Conservation (phyloP, 1,140 invertebrate genomes). For the Pogonognathellus flavescens region DNA sequence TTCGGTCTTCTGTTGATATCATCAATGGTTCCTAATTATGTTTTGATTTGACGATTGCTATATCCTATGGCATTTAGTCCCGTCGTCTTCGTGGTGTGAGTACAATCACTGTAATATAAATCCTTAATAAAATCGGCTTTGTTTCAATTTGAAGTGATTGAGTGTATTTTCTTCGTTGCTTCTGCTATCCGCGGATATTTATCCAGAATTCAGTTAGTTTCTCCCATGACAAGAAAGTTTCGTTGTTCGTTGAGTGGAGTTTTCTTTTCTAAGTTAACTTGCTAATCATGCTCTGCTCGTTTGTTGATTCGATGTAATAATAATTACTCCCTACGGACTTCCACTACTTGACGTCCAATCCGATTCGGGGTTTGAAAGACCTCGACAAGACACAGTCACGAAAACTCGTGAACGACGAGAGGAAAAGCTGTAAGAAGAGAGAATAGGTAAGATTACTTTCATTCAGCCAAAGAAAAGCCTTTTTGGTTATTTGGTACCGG, state of each 20-base stretch:
- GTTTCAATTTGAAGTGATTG: too few relatives aligned
- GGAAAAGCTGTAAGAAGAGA: background rate
- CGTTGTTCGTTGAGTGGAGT: background rate
- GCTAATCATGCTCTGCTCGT: slow-evolving; percentile 8
- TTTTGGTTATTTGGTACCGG: background rate
- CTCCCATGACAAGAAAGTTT: slow-evolving; percentile 14
- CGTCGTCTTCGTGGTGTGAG: too few relatives aligned
- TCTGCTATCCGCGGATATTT: too few relatives aligned
- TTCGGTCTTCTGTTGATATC: too few relatives aligned
- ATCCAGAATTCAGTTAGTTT: background rate
- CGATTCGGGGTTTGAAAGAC: background rate
- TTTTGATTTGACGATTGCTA: too few relatives aligned
- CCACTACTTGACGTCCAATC: slow-evolving; percentile 16
- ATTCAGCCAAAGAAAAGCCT: background rate
- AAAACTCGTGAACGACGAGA: background rate
- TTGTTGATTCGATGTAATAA: slow-evolving; percentile 23
- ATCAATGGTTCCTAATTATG: too few relatives aligned
- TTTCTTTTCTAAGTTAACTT: background rate
- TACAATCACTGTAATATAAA: too few relatives aligned
- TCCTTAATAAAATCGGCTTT: too few relatives aligned
- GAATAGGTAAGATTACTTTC: background rate
- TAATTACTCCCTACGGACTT: slow-evolving; percentile 30
- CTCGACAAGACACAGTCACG: background rate
- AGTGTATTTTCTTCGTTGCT: too few relatives aligned
- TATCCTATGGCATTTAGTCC: too few relatives aligned